Conservation (phyloP, 2,888 invertebrate genomes). For the Meliscaeva auricollis region DNA sequence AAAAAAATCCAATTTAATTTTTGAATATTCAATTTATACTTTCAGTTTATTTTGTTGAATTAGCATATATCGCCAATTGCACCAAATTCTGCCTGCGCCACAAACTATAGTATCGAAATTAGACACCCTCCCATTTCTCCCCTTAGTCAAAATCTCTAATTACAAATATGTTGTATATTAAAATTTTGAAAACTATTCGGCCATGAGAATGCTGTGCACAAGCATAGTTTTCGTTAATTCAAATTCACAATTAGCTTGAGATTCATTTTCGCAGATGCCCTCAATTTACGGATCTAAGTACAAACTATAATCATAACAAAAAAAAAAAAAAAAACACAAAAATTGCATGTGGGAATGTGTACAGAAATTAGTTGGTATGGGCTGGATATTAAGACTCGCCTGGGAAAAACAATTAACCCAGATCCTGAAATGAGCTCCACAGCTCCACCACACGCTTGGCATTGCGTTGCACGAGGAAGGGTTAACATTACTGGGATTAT, state of each 20-base stretch:
- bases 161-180: conserved; percentile 1
- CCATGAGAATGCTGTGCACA: conserved; percentile 54
- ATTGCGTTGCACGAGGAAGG: background rate
- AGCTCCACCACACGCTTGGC: background rate
- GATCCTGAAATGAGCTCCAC: conserved; percentile 32
- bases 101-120: conserved; percentile 21
- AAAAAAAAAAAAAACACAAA: background rate
- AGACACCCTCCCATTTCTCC: background rate
- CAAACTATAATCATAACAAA: background rate
- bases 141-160: conserved; percentile 27
- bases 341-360: conserved; percentile 7
- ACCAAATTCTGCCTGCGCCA: background rate
- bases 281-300: conserved; percentile 39
- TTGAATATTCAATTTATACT: conserved; percentile 11
- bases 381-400: conserved; percentile 38
- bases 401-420: conserved; percentile 71
- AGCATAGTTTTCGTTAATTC: conserved; percentile 62
- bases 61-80: background rate
- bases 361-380: conserved; percentile 2
- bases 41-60: background rate
- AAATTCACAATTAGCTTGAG: conserved; percentile 68
- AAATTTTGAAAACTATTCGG: conserved; percentile 11
- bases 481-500: conserved; percentile 21
- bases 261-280: conserved; percentile 63
- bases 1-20: conserved; percentile 1